These are phyloP conservation scores for Cygnus olor DNA, from an alignment of 2,797 vertebrate species.

Conservation along the genomic window DNA sequence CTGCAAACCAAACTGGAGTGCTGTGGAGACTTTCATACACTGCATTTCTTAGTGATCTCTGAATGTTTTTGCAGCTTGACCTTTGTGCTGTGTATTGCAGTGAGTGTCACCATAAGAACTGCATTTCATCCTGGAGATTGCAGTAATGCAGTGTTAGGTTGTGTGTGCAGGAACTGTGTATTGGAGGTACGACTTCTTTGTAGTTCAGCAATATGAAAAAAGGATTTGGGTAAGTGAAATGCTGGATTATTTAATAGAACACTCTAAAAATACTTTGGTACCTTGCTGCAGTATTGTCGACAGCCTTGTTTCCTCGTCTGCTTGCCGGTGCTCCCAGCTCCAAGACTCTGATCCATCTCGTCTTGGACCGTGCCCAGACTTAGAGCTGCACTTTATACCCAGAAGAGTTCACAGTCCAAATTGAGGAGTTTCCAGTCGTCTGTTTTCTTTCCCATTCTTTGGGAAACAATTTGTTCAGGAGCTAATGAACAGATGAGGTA, in stretches of 20 bases:
- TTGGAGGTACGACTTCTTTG: neutral
- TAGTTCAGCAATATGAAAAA: neutral
- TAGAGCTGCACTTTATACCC: neutral
- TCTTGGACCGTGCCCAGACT: neutral
- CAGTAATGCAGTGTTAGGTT: neutral
- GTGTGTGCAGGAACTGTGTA: neutral
- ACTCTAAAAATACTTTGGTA: rapidly evolving
- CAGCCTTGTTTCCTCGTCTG: rapidly evolving
- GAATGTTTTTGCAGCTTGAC: neutral
- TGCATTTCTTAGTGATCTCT: neutral
- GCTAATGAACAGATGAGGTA: neutral
- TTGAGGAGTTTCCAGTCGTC: neutral
- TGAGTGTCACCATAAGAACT: rapidly evolving
- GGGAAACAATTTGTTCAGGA: neutral
- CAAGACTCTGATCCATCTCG: neutral
- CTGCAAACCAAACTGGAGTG: neutral
- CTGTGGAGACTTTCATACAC: neutral
- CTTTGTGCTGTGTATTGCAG: rapidly evolving
- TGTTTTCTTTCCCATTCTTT: neutral
- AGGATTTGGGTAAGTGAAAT: neutral
- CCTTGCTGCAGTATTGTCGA: neutral
- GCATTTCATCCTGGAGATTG: neutral
- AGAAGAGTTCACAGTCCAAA: neutral
- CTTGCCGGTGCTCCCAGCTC: neutral
- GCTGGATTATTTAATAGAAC: neutral